phyloP scores from a whole-genome alignment of 2,113 vertebrate species.

The Sorex fumeus region DNA sequence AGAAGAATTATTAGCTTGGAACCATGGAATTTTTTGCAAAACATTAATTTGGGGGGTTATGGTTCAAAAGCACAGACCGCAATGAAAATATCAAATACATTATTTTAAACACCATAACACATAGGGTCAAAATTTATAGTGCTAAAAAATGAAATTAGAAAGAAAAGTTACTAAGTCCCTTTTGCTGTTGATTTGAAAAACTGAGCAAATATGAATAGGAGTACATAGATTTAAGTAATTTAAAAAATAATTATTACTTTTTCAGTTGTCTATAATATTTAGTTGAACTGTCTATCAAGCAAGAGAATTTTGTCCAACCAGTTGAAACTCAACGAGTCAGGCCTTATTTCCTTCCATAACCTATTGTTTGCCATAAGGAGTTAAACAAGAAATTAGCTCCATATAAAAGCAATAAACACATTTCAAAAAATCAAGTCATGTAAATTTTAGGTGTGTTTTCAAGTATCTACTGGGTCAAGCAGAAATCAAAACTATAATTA shows the following conservation, averaged over 20 bases:
- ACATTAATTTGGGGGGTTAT: too few species aligned
- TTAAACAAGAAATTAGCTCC: not conserved
- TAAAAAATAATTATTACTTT: not conserved
- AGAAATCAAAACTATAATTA: not conserved
- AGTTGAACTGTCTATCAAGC: constrained; percentile 3
- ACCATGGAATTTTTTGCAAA: too few species aligned
- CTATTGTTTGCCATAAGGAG: not conserved
- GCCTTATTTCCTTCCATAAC: not conserved
- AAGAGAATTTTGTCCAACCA: not conserved
- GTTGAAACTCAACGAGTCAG: not conserved
- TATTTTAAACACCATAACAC: too few species aligned
- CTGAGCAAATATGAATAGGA: not conserved
- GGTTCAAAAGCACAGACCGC: too few species aligned
- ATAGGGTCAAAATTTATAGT: too few species aligned
- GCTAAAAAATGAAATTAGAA: too few species aligned
- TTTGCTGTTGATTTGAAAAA: constrained; percentile 27
- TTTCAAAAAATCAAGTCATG: not conserved
- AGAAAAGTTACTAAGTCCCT: not conserved
- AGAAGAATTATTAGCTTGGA: not conserved
- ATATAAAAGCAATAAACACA: not conserved
- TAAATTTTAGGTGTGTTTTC: constrained; percentile 6
- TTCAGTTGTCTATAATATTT: not conserved
- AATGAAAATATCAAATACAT: too few species aligned
- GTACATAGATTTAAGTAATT: not conserved
- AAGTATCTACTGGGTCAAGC: not conserved